Percentiles rank a stretch among this genome's conserved stretches.
These are phyloP conservation scores for Diaperis boleti DNA, from an alignment of 2,888 invertebrate species.

Conservation along the genomic window DNA sequence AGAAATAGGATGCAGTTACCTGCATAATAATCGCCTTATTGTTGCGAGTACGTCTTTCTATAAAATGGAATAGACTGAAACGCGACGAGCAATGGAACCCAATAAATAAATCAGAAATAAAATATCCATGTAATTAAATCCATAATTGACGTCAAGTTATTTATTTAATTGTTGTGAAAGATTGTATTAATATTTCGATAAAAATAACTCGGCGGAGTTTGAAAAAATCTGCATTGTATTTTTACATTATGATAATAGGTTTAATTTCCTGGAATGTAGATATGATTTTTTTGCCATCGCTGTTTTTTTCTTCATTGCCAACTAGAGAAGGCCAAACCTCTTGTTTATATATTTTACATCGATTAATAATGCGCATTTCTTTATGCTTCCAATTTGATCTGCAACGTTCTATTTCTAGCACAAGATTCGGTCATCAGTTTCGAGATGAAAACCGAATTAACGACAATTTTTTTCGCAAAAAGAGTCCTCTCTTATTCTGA, in stretches of 20 bases:
- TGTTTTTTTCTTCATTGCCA: slow-evolving; percentile 40
- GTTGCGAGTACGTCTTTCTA: slow-evolving; percentile 50
- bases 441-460: not conserved
- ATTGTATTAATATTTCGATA: slow-evolving; percentile 42
- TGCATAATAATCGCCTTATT: slow-evolving; percentile 50
- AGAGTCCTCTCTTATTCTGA: slow-evolving; percentile 10
- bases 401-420: slow-evolving; percentile 9
- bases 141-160: slow-evolving; percentile 51
- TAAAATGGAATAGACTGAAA: slow-evolving; percentile 53
- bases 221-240: slow-evolving; percentile 32
- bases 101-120: slow-evolving; percentile 53
- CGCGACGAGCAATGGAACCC: too few relatives aligned
- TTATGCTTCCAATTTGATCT: slow-evolving; percentile 12
- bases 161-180: slow-evolving; percentile 47
- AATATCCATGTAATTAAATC: slow-evolving; percentile 48
- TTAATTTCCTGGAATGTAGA: slow-evolving; percentile 42
- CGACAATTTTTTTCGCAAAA: slow-evolving; percentile 1
- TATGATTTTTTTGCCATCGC: slow-evolving; percentile 34
- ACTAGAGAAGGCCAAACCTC: slow-evolving; percentile 42
- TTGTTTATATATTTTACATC: slow-evolving; percentile 36
- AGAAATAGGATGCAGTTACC: slow-evolving; percentile 46
- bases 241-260: slow-evolving; percentile 33
- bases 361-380: slow-evolving; percentile 43
- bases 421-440: slow-evolving; percentile 7
- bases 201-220: slow-evolving; percentile 17